phyloP scores from a whole-genome alignment of 92 coral and sea anemone genomes.

The Siderastrea radians region DNA sequence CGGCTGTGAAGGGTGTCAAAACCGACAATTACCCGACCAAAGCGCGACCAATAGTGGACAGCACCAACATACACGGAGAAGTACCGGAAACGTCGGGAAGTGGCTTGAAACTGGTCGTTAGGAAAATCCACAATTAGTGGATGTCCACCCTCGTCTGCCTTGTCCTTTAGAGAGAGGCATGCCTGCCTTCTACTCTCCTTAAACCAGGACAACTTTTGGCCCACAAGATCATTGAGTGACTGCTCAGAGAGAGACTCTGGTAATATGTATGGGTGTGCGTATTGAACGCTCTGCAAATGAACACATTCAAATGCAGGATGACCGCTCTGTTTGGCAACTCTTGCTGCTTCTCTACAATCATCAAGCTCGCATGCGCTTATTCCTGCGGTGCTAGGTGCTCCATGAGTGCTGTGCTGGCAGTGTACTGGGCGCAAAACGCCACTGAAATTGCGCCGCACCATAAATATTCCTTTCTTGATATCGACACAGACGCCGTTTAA shows the following conservation, averaged over 20 bases:
- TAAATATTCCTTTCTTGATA: neutral
- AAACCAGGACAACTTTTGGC: neutral
- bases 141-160: neutral
- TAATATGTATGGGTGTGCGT: constrained; percentile 11
- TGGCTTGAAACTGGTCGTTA: neutral
- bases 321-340: constrained; percentile 45
- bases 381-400: neutral
- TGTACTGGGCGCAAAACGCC: constrained; percentile 56
- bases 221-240: constrained; percentile 3
- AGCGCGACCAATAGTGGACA: constrained; percentile 56
- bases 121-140: constrained; percentile 7
- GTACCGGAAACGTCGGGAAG: constrained; percentile 9
- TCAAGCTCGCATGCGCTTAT: constrained; percentile 49
- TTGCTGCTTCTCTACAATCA: constrained; percentile 46
- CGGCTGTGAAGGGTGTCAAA: neutral
- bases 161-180: constrained; percentile 19
- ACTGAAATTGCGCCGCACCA: constrained; percentile 33
- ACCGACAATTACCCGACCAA: constrained; percentile 39
- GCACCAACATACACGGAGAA: constrained; percentile 58
- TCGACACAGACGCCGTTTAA: neutral
- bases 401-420: constrained; percentile 30
- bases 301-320: constrained; percentile 43
- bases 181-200: constrained; percentile 1
- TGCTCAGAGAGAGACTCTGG: neutral
- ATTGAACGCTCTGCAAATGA: constrained; percentile 36